Evolutionary conservation across 2,113 vertebrate species (phyloP), one percentile per base, ranked within the genome.

Genomic region (Barnardius zonarius): DNA sequence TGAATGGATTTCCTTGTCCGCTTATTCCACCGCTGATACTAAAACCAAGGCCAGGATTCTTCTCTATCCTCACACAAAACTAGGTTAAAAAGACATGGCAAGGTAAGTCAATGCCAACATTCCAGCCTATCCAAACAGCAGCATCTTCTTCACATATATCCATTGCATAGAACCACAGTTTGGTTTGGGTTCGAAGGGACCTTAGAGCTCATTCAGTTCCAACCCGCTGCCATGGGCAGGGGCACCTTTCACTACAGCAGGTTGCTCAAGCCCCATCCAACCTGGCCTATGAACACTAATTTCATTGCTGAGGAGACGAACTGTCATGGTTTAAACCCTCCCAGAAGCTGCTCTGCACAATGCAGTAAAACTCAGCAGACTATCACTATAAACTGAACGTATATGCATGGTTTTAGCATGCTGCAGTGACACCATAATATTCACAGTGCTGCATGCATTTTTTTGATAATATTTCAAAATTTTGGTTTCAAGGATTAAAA

Each of bases 1-100:
- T 99, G 98, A 99, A 99, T 82, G 99, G 99, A 98, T 99, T 99
- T 96, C 99, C 99, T 98, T 99, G 99, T 95, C 99, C 99, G 54
- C 99, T 99, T 97, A 99, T 99, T 98, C 99, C 99, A 95, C 99
- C 99, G 97, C 99, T 99, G 98, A 99, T 99, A 93, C 99, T 99
- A 97, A 99, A 99, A 74, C 99, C 99, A 69, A 99, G 99, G 94
- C 99, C 99, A 57, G 99, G 99, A 91, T 99, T 99, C 98, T 99
- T 99, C 98, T 99, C 99, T 98, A 99, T 99, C 97, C 99, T 98
- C 96, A 99, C 99, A 98, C 99, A 99, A 96, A 99, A 98, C 99
- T 99, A 89, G 86, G 83, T 46, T 52, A 84, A 90, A 95, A 92
- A 97, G 76, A 96, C 17, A 94, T 0, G 27, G 90, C 86, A 86